Conservation (phyloP, 2,113 vertebrate genomes). For the Sciurus niger region DNA sequence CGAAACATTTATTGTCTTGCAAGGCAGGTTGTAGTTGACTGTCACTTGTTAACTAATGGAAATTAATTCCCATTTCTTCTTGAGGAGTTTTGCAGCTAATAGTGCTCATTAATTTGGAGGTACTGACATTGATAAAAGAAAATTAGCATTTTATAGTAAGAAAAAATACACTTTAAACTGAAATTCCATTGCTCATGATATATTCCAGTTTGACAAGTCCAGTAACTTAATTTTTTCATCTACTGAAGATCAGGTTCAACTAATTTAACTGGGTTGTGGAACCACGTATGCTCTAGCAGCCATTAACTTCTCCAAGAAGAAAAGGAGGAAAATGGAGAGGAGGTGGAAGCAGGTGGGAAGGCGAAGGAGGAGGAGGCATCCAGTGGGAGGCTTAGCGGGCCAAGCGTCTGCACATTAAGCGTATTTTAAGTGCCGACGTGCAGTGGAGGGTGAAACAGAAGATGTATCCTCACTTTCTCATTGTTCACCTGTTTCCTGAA, state of each 20-base stretch:
- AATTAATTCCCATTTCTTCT: constrained; percentile 65
- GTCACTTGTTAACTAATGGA: constrained; percentile 54
- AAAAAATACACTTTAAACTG: not conserved
- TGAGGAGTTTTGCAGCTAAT: constrained; percentile 40
- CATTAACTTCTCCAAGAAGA: not conserved
- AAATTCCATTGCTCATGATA: not conserved
- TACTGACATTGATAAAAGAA: constrained; percentile 21
- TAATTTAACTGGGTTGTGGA: not conserved
- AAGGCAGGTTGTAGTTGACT: constrained; percentile 16
- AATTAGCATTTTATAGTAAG: constrained; percentile 56
- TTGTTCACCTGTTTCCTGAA: not conserved
- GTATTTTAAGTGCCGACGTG: not conserved
- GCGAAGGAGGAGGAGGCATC: not conserved
- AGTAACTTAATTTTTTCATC: not conserved
- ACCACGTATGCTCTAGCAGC: not conserved
- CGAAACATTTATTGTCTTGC: constrained; percentile 21
- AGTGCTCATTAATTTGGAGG: constrained; percentile 66
- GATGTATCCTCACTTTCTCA: not conserved
- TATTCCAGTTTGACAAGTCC: not conserved
- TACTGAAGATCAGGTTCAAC: not conserved
- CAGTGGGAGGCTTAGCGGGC: not conserved
- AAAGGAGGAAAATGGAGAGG: not conserved
- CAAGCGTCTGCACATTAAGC: not conserved
- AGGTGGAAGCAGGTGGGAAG: too few species aligned
- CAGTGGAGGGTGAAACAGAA: not conserved